A percentile compares a stretch with the other conserved stretches of the same genome.
phyloP scores from a whole-genome alignment of 1,140 invertebrate species.

The Stegodyphus dumicola region DNA sequence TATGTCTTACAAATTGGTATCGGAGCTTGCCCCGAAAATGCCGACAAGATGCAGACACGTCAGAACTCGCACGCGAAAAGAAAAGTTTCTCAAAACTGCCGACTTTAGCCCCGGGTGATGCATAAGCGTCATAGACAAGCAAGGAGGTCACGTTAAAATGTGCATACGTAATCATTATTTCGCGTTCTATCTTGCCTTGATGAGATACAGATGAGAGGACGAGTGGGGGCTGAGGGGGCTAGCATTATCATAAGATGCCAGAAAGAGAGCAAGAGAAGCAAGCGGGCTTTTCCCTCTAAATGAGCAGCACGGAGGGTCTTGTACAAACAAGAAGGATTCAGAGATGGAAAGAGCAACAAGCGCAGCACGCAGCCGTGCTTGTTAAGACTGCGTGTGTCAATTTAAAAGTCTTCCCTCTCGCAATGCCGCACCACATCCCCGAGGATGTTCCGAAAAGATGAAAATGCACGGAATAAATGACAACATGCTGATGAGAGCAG shows the following conservation, averaged over 20 bases:
- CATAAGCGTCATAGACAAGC: neutral
- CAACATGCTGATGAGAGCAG: constrained; percentile 54
- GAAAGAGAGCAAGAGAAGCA: neutral
- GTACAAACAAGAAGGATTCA: constrained; percentile 54
- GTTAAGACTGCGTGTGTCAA: constrained; percentile 60
- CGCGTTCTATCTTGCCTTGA: constrained; percentile 53
- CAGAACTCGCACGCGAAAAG: constrained; percentile 27
- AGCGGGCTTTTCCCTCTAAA: constrained; percentile 35
- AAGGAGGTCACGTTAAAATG: constrained; percentile 55
- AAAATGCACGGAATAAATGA: constrained; percentile 61
- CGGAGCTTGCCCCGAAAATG: neutral
- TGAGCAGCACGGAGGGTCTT: constrained; percentile 50
- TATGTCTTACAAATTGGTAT: constrained; percentile 37
- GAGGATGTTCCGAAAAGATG: constrained; percentile 50
- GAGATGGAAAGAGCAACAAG: constrained; percentile 19
- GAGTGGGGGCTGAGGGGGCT: neutral
- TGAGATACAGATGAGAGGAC: constrained; percentile 52
- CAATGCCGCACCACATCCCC: constrained; percentile 42
- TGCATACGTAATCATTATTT: constrained; percentile 62
- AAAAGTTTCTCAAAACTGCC: constrained; percentile 45
- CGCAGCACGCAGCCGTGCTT: constrained; percentile 20
- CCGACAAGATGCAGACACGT: neutral
- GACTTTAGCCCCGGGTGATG: constrained; percentile 42
- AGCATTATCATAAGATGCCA: constrained; percentile 59
- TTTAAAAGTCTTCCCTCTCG: constrained; percentile 56